phyloP scores from a whole-genome alignment of 1,140 invertebrate species.

The Patella vulgata region DNA sequence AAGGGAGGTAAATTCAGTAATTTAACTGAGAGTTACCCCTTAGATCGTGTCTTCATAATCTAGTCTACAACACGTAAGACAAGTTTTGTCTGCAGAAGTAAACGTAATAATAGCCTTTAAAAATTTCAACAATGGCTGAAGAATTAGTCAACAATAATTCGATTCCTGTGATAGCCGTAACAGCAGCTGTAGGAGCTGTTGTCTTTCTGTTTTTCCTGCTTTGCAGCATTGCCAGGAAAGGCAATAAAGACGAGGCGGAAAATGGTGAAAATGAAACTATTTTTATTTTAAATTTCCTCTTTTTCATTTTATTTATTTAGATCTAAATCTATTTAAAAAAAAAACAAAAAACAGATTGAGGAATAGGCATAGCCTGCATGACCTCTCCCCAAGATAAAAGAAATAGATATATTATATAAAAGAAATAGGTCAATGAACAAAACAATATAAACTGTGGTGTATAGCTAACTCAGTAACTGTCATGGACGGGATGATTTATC shows the following conservation, averaged over 20 bases:
- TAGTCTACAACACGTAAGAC: too few species aligned
- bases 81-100: too few species aligned
- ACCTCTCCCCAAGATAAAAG: too few species aligned
- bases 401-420: background rate
- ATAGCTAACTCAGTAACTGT: background rate
- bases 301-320: background rate
- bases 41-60: too few species aligned
- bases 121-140: too few species aligned
- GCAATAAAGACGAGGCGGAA: slow-evolving; percentile 24
- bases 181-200: slow-evolving; percentile 53
- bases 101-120: too few species aligned
- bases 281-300: background rate
- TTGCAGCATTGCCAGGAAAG: slow-evolving; percentile 41
- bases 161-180: slow-evolving; percentile 49
- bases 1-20: too few species aligned
- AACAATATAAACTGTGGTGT: background rate
- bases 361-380: too few species aligned
- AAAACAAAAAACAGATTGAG: too few species aligned
- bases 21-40: too few species aligned
- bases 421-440: background rate
- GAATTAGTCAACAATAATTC: slow-evolving; percentile 36
- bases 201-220: slow-evolving; percentile 50
- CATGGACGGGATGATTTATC: background rate
- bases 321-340: background rate
- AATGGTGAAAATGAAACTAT: slow-evolving; percentile 22